phyloP scores from a whole-genome alignment of 2,113 vertebrate species.

The Phoenicopterus ruber region DNA sequence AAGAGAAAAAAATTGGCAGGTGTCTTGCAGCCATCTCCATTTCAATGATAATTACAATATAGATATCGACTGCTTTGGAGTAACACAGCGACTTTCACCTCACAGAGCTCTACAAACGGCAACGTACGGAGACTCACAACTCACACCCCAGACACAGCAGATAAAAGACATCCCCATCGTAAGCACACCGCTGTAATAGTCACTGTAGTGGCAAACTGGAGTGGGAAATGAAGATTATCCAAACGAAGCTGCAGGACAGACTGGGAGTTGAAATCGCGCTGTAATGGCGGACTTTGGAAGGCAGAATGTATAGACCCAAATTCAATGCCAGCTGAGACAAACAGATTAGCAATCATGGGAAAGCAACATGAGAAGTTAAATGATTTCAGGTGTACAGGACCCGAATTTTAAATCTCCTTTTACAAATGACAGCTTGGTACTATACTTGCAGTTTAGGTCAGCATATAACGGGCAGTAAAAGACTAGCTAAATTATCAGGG shows the following conservation, averaged over 20 bases:
- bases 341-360: neutral
- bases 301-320: neutral
- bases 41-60: neutral
- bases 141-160: neutral
- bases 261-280: accelerated
- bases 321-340: neutral
- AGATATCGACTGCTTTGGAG: accelerated
- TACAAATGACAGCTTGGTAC: neutral
- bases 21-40: neutral
- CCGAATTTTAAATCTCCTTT: neutral
- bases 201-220: neutral
- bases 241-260: neutral
- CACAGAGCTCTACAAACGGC: neutral
- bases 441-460: neutral
- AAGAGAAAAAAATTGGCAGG: neutral
- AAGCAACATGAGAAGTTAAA: neutral
- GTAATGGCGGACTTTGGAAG: neutral
- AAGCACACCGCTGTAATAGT: neutral
- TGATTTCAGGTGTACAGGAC: neutral
- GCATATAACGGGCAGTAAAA: neutral
- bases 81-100: neutral
- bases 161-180: neutral
- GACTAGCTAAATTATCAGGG: neutral
- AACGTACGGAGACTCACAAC: neutral
- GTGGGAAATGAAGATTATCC: neutral